Conservation (phyloP, 2,888 invertebrate genomes). For the Pollenia amentaria region DNA sequence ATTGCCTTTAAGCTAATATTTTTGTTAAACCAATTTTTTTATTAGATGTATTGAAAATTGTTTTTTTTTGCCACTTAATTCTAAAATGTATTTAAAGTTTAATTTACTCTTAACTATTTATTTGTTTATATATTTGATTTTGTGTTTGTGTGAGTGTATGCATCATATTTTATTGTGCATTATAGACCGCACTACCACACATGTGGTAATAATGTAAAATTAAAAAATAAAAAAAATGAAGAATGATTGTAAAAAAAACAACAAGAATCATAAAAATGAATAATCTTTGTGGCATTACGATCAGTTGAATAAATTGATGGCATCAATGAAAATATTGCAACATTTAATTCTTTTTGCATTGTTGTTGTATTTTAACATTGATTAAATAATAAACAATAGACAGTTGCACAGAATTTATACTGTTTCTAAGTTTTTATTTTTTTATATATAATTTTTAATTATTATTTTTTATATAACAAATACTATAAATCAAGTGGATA, state of each 20-base stretch:
- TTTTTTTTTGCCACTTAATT: background rate
- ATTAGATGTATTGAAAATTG: background rate
- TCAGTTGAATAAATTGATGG: conserved; percentile 68
- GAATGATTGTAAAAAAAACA: conserved; percentile 37
- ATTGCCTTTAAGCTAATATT: too few relatives aligned
- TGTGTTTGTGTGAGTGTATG: conserved; percentile 28
- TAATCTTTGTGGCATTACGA: conserved; percentile 72
- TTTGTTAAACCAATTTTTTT: background rate
- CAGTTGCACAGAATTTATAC: background rate
- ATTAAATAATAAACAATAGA: conserved; percentile 55
- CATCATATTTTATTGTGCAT: conserved; percentile 69
- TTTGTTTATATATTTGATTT: conserved; percentile 19
- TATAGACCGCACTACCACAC: conserved; percentile 72
- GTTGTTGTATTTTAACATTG: background rate
- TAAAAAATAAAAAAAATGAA: conserved; percentile 36
- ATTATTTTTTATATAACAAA: conserved; percentile 3
- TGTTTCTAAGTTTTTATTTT: conserved; percentile 59
- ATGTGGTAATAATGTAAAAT: conserved; percentile 70
- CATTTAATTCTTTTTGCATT: conserved; percentile 23
- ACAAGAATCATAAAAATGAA: conserved; percentile 47
- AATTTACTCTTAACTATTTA: conserved; percentile 65
- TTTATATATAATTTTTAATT: conserved; percentile 38
- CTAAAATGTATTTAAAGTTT: conserved; percentile 60
- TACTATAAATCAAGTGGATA: conserved; percentile 22
- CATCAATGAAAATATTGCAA: conserved; percentile 44